A percentile compares a stretch with the other conserved stretches of the same genome.
Conservation (phyloP, 2,113 vertebrate species). For the Percina caprodes region DNA sequence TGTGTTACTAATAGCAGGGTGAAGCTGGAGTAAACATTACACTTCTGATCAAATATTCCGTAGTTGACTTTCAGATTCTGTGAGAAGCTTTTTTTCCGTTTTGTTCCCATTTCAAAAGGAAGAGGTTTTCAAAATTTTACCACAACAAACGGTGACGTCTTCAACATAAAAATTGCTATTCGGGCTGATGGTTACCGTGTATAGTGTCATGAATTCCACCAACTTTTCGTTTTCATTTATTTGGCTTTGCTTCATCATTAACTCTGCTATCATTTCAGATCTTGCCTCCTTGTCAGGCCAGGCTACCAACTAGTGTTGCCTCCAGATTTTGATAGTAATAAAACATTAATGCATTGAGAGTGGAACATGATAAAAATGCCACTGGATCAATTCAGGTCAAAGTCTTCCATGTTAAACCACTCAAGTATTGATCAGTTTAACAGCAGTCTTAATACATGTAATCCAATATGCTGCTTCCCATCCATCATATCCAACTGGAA, state of each 20-base stretch:
- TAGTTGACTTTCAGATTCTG: background rate
- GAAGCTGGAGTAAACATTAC: background rate
- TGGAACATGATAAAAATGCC: slow-evolving; percentile 42
- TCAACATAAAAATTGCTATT: background rate
- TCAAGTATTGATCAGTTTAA: slow-evolving; percentile 57
- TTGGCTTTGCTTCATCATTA: too few relatives aligned
- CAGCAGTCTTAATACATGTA: slow-evolving; percentile 29
- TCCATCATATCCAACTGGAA: slow-evolving; percentile 26
- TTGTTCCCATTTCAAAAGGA: background rate
- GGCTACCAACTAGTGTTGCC: background rate
- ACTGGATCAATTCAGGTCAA: slow-evolving; percentile 58
- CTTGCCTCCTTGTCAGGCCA: too few relatives aligned
- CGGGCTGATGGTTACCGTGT: background rate
- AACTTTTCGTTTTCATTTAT: too few relatives aligned
- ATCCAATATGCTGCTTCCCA: slow-evolving; percentile 32
- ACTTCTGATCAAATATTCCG: background rate
- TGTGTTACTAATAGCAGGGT: background rate
- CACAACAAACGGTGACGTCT: too few relatives aligned
- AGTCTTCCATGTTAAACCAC: slow-evolving; percentile 51
- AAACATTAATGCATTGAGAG: slow-evolving; percentile 32
- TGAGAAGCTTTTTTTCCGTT: background rate
- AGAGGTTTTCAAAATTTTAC: background rate
- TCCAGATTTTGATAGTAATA: slow-evolving; percentile 8
- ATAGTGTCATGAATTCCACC: too few relatives aligned
- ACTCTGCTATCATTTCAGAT: too few relatives aligned